These are phyloP conservation scores for Balaenoptera acutorostrata DNA, from an alignment of 2,113 vertebrate genomes.

Conservation along the genomic window DNA sequence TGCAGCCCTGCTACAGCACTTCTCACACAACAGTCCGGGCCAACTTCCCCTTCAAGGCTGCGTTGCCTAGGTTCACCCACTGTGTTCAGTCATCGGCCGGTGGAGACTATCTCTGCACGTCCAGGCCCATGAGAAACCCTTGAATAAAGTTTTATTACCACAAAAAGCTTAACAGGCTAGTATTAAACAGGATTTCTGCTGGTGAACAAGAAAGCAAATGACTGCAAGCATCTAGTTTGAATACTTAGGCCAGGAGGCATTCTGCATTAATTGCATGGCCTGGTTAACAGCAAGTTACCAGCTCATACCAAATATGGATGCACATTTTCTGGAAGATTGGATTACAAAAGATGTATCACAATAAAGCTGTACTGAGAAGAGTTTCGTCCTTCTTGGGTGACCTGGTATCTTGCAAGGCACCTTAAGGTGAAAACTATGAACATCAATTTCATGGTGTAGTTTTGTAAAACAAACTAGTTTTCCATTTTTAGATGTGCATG, in stretches of 20 bases:
- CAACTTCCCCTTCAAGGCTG: conserved; percentile 3
- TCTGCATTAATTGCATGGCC: neutral
- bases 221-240: neutral
- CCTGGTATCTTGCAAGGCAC: neutral
- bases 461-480: conserved; percentile 19
- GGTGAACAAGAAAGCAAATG: neutral
- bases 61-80: neutral
- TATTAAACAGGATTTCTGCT: neutral
- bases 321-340: neutral
- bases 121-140: neutral
- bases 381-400: neutral
- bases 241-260: neutral
- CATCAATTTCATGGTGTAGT: neutral
- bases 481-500: neutral
- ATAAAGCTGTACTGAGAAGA: neutral
- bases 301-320: neutral
- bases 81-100: neutral
- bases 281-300: neutral
- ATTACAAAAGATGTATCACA: neutral
- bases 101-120: neutral
- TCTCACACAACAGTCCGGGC: neutral
- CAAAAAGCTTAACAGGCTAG: neutral
- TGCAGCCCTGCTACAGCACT: conserved; percentile 10
- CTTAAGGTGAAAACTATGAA: neutral
- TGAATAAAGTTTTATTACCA: neutral